These are phyloP conservation scores for Epirrhoe tristata DNA, from an alignment of 2,888 invertebrate species.

Conservation along the genomic window DNA sequence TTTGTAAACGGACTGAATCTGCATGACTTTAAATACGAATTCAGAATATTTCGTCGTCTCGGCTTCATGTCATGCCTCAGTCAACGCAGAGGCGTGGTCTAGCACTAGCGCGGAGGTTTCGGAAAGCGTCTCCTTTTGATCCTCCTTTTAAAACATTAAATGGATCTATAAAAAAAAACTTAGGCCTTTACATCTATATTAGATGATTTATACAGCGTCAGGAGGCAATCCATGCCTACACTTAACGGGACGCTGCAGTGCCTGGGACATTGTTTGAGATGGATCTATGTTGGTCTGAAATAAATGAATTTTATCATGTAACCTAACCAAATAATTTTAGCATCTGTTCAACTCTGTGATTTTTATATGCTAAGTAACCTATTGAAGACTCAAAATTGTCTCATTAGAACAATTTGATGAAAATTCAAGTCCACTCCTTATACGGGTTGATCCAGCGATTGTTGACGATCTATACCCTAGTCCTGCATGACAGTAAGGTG, in stretches of 20 bases:
- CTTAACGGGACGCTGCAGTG: no score
- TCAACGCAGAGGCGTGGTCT: background rate
- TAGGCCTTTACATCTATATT: no score
- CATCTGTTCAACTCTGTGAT: no score
- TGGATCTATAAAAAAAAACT: background rate
- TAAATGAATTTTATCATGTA: no score
- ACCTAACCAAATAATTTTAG: no score
- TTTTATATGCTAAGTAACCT: no score
- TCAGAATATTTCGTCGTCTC: background rate
- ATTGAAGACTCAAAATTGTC: no score
- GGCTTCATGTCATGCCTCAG: background rate
- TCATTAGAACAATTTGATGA: no score
- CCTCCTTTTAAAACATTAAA: background rate
- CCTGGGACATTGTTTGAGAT: no score
- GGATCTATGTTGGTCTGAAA: no score
- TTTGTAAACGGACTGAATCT: background rate
- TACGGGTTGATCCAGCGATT: conserved; percentile 17
- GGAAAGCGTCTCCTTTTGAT: background rate
- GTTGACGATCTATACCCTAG: conserved; percentile 12
- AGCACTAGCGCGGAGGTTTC: background rate
- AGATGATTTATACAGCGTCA: no score
- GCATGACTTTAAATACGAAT: background rate
- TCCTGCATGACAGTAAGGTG: conserved; percentile 74
- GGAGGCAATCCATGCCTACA: no score
- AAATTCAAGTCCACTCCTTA: background rate